Percentiles rank a stretch among this genome's conserved stretches.
These are phyloP conservation scores for Campylomormyrus numenius DNA, from an alignment of 2,113 vertebrate species.

Conservation along the genomic window DNA sequence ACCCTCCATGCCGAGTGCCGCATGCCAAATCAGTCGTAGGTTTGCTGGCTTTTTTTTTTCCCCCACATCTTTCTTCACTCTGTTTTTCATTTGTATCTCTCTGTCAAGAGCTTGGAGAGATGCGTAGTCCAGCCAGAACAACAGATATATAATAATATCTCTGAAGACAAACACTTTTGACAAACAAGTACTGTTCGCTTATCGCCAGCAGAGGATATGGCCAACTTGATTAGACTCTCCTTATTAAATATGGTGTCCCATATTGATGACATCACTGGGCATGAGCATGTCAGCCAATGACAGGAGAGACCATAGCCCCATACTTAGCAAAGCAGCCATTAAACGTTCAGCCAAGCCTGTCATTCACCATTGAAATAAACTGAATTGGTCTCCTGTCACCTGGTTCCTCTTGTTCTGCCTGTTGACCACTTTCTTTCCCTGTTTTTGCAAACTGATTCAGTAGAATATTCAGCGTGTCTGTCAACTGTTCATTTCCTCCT, in stretches of 20 bases:
- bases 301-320: not conserved
- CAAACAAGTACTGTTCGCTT: not conserved
- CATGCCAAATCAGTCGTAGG: conserved; percentile 57
- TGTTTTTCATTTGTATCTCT: not conserved
- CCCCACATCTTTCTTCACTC: not conserved
- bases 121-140: not conserved
- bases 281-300: not conserved
- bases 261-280: not conserved
- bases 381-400: not conserved
- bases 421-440: not conserved
- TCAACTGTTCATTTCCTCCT: not conserved
- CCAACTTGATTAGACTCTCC: not conserved
- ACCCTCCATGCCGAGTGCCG: conserved; percentile 38
- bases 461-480: not conserved
- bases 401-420: not conserved
- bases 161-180: not conserved
- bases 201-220: not conserved
- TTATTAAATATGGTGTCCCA: not conserved
- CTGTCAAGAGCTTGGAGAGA: not conserved
- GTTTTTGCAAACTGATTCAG: not conserved
- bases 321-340: not conserved
- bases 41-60: not conserved
- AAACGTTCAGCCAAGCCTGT: not conserved
- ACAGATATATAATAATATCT: not conserved
- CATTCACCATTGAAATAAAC: not conserved